Evolutionary conservation across 2,888 invertebrate species (phyloP).

Genomic region (Troides helena): DNA sequence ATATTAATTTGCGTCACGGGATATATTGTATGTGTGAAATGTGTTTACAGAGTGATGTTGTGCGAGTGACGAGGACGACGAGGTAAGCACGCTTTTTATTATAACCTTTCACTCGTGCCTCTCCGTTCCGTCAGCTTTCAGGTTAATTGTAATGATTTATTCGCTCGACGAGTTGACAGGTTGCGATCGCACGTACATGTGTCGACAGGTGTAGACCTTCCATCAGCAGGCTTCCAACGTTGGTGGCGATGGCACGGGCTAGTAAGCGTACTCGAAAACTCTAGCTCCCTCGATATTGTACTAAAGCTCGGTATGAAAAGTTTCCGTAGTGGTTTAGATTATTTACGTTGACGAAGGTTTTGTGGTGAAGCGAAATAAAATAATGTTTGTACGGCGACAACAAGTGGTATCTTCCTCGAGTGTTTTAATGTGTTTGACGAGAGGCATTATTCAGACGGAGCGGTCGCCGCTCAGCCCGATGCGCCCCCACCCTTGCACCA

Average conservation of each 20-base stretch:
- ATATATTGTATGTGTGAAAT: conserved; percentile 44
- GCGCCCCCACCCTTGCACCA: conserved; percentile 45
- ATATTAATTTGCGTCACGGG: conserved; percentile 48
- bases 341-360: conserved; percentile 58
- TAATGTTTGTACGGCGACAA: conserved; percentile 48
- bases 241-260: conserved; percentile 53
- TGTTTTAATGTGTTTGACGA: conserved; percentile 52
- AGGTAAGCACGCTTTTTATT: conserved; percentile 72
- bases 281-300: conserved; percentile 71
- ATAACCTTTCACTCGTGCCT: conserved; percentile 53
- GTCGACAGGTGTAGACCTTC: conserved; percentile 48
- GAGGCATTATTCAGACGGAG: conserved; percentile 48
- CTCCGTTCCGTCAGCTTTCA: conserved; percentile 54
- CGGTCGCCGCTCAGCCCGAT: conserved; percentile 27
- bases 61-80: conserved; percentile 50
- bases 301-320: conserved; percentile 66
- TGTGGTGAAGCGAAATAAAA: conserved; percentile 36
- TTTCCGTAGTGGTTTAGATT: conserved; percentile 65
- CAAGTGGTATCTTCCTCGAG: conserved; percentile 54
- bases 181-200: neutral
- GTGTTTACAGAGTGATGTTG: conserved; percentile 47
- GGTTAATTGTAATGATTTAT: conserved; percentile 24
- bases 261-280: conserved; percentile 55
- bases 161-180: neutral
- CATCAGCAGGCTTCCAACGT: conserved; percentile 43